Conservation (phyloP, 2,888 invertebrate species). For the Monochamus alternatus region DNA sequence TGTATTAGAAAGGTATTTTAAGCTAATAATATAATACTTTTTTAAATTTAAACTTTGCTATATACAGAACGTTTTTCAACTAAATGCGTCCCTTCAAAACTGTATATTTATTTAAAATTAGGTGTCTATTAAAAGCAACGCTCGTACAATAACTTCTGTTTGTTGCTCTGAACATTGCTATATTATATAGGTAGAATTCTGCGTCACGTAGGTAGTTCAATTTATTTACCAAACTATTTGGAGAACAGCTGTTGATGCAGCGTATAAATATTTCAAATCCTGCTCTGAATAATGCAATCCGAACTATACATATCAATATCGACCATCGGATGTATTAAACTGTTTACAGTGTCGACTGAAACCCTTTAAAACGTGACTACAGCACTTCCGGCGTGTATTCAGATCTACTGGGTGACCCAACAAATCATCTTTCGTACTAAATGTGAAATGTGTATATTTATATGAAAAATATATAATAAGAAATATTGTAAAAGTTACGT, state of each 20-base stretch:
- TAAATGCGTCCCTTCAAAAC: too few relatives aligned
- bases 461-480: too few relatives aligned
- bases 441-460: too few relatives aligned
- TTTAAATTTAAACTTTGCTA: too few relatives aligned
- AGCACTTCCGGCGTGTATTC: conserved; percentile 2
- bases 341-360: not conserved
- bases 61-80: too few relatives aligned
- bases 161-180: too few relatives aligned
- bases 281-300: conserved; percentile 6
- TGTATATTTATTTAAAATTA: too few relatives aligned
- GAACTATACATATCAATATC: conserved; percentile 4
- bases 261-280: not conserved
- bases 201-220: not conserved
- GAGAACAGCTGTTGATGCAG: not conserved
- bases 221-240: not conserved
- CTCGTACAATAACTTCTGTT: too few relatives aligned
- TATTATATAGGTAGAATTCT: not conserved
- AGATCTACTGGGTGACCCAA: conserved; percentile 1
- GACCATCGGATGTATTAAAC: conserved; percentile 7
- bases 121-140: too few relatives aligned
- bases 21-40: too few relatives aligned
- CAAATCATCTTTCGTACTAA: not conserved
- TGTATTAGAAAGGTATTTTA: too few relatives aligned
- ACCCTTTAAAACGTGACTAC: conserved; percentile 12
- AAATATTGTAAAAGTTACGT: too few relatives aligned